A percentile compares a stretch with the other conserved stretches of the same genome.
Evolutionary conservation across 2,888 invertebrate species (phyloP).

Genomic region (Anthrax anthrax): DNA sequence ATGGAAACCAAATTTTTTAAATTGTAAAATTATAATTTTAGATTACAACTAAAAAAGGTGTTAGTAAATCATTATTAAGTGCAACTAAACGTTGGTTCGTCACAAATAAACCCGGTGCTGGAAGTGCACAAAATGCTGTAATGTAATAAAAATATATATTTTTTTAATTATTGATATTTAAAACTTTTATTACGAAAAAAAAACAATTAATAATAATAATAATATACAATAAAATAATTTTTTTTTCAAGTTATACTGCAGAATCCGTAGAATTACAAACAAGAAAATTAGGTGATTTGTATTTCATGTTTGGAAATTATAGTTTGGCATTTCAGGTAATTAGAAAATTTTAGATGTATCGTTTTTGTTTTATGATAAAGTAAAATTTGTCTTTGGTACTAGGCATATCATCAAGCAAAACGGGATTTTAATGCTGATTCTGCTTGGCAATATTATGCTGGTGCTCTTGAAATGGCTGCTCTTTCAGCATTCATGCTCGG

Average conservation of each 20-base stretch:
- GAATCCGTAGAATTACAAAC: slow-evolving; percentile 87
- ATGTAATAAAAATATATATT: slow-evolving; percentile 47
- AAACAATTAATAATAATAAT: no score
- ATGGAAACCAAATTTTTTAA: not conserved
- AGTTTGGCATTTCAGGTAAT: slow-evolving; percentile 65
- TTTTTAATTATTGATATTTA: not conserved
- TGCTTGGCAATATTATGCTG: slow-evolving; percentile 94
- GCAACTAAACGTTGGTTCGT: slow-evolving; percentile 95
- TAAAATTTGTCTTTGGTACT: not conserved
- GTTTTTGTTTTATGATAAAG: not conserved
- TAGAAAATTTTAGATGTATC: not conserved
- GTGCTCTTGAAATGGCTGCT: slow-evolving; percentile 93
- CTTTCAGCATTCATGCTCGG: slow-evolving; percentile 81
- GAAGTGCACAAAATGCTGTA: slow-evolving; percentile 56
- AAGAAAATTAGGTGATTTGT: slow-evolving; percentile 83
- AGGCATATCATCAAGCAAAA: slow-evolving; percentile 88
- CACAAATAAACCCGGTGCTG: slow-evolving; percentile 68
- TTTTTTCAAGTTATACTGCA: slow-evolving; percentile 49
- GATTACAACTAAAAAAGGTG: slow-evolving; percentile 78
- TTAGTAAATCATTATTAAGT: slow-evolving; percentile 82
- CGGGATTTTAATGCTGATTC: slow-evolving; percentile 93
- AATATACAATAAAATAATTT: not conserved
- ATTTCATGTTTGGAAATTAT: slow-evolving; percentile 93
- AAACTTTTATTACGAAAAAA: not conserved
- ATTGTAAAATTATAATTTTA: slow-evolving; percentile 21